phyloP scores from a whole-genome alignment of 2,113 vertebrate species.

The Leucoraja erinaceus region DNA sequence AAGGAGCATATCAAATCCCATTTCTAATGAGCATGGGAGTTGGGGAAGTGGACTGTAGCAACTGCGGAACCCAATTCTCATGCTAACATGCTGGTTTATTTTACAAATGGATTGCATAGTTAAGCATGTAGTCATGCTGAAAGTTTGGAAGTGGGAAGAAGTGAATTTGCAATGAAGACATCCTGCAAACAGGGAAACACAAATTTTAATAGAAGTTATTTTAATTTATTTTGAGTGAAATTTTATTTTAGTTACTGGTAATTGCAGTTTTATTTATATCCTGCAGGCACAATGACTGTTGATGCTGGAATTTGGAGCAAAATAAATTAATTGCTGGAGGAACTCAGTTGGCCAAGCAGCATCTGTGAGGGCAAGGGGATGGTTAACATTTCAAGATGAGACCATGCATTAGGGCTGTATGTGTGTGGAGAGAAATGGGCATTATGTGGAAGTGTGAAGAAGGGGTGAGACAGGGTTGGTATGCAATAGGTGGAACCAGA shows the following conservation, averaged over 20 bases:
- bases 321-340: too few relatives aligned
- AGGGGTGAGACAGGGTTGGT: too few relatives aligned
- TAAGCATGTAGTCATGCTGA: background rate
- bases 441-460: too few relatives aligned
- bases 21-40: background rate
- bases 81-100: background rate
- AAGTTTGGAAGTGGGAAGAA: background rate
- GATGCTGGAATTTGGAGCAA: too few relatives aligned
- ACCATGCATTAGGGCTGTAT: too few relatives aligned
- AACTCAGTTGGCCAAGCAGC: too few relatives aligned
- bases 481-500: too few relatives aligned
- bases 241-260: background rate
- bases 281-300: too few relatives aligned
- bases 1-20: conserved; percentile 20
- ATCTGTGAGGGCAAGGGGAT: too few relatives aligned
- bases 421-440: too few relatives aligned
- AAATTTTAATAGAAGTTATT: background rate
- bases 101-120: too few relatives aligned
- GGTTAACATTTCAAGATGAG: too few relatives aligned
- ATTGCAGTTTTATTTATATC: background rate
- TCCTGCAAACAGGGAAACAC: background rate
- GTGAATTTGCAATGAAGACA: background rate
- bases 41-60: background rate
- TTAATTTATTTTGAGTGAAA: background rate
- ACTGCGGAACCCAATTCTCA: background rate